Percentiles rank a stretch among this genome's conserved stretches.
These are phyloP conservation scores for Varroa destructor DNA, from an alignment of 1,140 invertebrate genomes.

Conservation along the genomic window DNA sequence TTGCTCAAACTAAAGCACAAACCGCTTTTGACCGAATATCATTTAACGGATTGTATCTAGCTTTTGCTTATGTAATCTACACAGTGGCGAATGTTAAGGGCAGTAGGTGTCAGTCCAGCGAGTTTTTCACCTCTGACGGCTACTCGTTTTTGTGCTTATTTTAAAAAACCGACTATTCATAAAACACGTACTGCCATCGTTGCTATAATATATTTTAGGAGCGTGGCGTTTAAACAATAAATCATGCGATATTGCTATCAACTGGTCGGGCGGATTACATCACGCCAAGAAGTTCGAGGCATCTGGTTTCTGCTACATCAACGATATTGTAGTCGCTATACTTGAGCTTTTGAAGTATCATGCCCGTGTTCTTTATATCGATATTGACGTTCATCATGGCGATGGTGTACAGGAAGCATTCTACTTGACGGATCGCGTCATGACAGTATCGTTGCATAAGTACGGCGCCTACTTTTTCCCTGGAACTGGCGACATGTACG, in stretches of 20 bases:
- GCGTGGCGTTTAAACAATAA: slow-evolving; percentile 81
- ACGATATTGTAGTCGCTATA: slow-evolving; percentile 97
- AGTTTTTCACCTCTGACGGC: no score
- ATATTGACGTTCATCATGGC: slow-evolving; percentile 98
- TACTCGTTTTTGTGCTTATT: no score
- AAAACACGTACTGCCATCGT: no score
- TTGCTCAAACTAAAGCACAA: no score
- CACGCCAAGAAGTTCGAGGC: slow-evolving; percentile 99
- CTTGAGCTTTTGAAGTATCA: slow-evolving; percentile 89
- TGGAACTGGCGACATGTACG: slow-evolving; percentile 94
- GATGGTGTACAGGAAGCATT: slow-evolving; percentile 99
- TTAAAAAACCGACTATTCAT: no score
- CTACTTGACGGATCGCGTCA: slow-evolving; percentile 92
- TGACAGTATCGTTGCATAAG: slow-evolving; percentile 99
- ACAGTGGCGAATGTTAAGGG: no score
- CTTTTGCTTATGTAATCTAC: no score
- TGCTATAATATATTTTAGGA: slow-evolving; percentile 39
- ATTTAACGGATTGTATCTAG: no score
- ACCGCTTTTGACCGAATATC: no score
- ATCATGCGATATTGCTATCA: slow-evolving; percentile 90
- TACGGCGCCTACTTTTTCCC: slow-evolving; percentile 98
- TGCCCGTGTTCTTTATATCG: slow-evolving; percentile 89
- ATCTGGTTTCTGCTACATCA: slow-evolving; percentile 84
- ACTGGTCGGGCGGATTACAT: slow-evolving; percentile 97
- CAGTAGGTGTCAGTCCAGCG: no score